Evolutionary conservation across 2,113 vertebrate species (phyloP).

Genomic region (Triplophysa dalaica): DNA sequence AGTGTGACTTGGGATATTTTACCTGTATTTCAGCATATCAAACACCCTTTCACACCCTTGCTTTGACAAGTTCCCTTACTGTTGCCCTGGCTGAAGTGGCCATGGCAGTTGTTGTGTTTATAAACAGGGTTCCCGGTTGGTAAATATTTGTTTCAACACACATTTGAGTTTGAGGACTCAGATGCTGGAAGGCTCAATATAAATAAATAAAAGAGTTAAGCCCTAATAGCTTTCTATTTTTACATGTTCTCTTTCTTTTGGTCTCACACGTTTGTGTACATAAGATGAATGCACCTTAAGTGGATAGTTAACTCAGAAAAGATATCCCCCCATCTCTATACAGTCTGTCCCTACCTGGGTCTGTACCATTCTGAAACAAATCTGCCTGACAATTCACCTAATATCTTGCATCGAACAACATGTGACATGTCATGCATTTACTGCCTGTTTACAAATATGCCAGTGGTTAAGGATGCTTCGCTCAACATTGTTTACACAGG

Average conservation of each 20-base stretch:
- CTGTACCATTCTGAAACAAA: background rate
- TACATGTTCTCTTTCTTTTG: no score
- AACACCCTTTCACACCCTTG: conserved; percentile 69
- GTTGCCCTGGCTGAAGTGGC: conserved; percentile 47
- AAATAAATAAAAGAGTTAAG: no score
- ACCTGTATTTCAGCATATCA: conserved; percentile 66
- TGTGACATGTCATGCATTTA: conserved; percentile 46
- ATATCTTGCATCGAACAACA: conserved; percentile 29
- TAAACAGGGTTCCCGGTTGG: conserved; percentile 32
- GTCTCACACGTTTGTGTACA: background rate
- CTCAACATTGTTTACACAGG: conserved; percentile 47
- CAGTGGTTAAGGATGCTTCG: conserved; percentile 30
- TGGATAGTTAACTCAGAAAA: background rate
- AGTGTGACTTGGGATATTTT: conserved; percentile 42
- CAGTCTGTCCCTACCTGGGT: background rate
- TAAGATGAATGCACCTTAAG: background rate
- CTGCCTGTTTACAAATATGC: conserved; percentile 48
- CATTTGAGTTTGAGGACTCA: background rate
- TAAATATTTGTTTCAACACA: conserved; percentile 48
- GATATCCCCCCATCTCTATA: background rate
- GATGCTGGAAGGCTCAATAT: background rate
- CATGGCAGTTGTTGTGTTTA: conserved; percentile 29
- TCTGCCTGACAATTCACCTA: conserved; percentile 52
- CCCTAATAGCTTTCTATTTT: no score
- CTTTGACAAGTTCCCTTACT: conserved; percentile 65